These are phyloP conservation scores for Perithous albicinctus DNA, from an alignment of 2,888 invertebrate genomes.

Conservation along the genomic window DNA sequence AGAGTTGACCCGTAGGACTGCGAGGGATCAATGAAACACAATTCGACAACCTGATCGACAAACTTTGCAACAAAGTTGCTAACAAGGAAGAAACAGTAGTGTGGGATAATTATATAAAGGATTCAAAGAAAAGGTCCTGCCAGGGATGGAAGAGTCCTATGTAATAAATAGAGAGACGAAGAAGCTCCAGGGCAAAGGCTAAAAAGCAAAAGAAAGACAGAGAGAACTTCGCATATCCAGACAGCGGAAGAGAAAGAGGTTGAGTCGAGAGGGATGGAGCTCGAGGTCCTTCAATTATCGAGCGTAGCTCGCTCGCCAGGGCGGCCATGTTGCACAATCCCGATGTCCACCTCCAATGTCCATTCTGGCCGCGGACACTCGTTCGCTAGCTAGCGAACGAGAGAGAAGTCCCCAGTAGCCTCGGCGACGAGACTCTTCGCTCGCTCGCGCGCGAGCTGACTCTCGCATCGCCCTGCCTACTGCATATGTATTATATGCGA, in stretches of 20 bases:
- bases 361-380: constrained; percentile 78
- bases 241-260: constrained; percentile 58
- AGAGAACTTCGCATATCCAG: constrained; percentile 47
- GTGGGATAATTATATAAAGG: constrained; percentile 17
- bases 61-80: constrained; percentile 4
- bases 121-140: constrained; percentile 13
- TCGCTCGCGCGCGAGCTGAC: constrained; percentile 53
- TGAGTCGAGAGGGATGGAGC: constrained; percentile 56
- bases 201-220: constrained; percentile 47
- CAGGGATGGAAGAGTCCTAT: background rate
- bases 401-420: constrained; percentile 51
- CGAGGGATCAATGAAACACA: background rate
- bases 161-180: constrained; percentile 13
- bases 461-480: constrained; percentile 75
- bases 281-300: constrained; percentile 81
- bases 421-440: constrained; percentile 58
- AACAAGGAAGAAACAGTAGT: constrained; percentile 36
- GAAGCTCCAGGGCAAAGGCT: constrained; percentile 53
- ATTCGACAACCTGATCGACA: background rate
- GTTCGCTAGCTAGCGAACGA: constrained; percentile 73
- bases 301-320: constrained; percentile 76
- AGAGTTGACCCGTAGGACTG: background rate
- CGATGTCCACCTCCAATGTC: constrained; percentile 79
- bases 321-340: constrained; percentile 83
- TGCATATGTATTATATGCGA: constrained; percentile 84